Percentiles rank a stretch among this genome's conserved stretches.
phyloP scores from a whole-genome alignment of 2,797 vertebrate genomes.

The Syngnathus rostellatus region DNA sequence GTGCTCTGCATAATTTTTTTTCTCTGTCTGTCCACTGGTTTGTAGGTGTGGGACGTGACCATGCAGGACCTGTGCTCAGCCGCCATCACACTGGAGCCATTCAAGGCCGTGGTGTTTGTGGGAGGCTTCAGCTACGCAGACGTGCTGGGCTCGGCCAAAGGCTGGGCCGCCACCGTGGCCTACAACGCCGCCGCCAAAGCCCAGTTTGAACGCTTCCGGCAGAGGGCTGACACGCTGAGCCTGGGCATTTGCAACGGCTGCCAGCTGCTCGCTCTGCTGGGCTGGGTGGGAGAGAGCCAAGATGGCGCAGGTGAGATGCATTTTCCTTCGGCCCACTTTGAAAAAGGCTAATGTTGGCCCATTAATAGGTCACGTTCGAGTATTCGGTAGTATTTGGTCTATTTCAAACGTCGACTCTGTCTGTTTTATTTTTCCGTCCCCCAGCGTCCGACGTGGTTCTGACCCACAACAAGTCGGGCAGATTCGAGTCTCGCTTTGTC shows the following conservation, averaged over 20 bases:
- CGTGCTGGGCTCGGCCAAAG: slow-evolving; percentile 87
- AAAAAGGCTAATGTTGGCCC: no score
- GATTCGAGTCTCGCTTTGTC: slow-evolving; percentile 86
- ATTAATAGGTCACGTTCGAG: no score
- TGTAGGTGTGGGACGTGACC: slow-evolving; percentile 87
- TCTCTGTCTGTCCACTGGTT: background rate
- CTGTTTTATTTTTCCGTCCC: background rate
- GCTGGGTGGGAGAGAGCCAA: slow-evolving; percentile 76
- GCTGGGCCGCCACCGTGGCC: slow-evolving; percentile 82
- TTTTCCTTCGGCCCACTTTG: no score
- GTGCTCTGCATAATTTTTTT: background rate
- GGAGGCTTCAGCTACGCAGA: slow-evolving; percentile 93
- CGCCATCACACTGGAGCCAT: slow-evolving; percentile 70
- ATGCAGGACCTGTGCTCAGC: slow-evolving; percentile 85
- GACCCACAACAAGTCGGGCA: slow-evolving; percentile 77
- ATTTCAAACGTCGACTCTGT: no score
- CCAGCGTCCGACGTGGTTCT: slow-evolving; percentile 70
- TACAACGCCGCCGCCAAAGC: slow-evolving; percentile 71
- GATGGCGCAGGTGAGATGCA: slow-evolving; percentile 41
- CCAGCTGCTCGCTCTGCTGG: slow-evolving; percentile 82
- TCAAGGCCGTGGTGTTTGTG: slow-evolving; percentile 81
- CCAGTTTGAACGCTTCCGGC: slow-evolving; percentile 76
- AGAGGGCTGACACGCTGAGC: slow-evolving; percentile 77
- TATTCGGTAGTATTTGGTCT: no score
- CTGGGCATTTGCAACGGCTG: slow-evolving; percentile 91